Percentiles rank a stretch among this genome's conserved stretches.
These are phyloP conservation scores for Pandion haliaetus DNA, from an alignment of 2,113 vertebrate species.

Conservation along the genomic window DNA sequence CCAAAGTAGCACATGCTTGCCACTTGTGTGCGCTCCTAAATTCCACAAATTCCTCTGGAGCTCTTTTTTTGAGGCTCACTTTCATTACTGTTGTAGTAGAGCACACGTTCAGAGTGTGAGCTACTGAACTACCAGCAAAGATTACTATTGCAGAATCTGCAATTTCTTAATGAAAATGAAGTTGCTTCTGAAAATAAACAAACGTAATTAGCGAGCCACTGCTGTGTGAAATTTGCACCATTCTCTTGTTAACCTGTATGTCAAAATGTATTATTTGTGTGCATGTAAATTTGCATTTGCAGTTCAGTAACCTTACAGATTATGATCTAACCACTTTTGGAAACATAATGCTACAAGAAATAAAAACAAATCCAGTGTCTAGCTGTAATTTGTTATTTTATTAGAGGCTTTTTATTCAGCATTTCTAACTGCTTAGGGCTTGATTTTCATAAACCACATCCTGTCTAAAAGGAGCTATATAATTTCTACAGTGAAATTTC, in stretches of 20 bases:
- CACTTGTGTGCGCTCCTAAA: neutral
- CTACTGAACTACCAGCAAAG: conserved; percentile 26
- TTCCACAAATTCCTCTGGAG: neutral
- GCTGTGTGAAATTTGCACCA: conserved; percentile 55
- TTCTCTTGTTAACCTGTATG: conserved; percentile 66
- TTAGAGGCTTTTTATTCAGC: neutral
- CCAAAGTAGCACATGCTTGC: neutral
- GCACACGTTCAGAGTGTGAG: neutral
- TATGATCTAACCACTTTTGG: conserved; percentile 34
- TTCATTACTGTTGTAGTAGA: neutral
- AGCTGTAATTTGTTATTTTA: conserved; percentile 26
- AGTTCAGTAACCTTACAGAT: conserved; percentile 44
- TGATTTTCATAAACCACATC: conserved; percentile 3
- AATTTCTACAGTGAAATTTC: neutral
- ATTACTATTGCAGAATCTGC: conserved; percentile 53
- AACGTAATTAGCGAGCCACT: conserved; percentile 51
- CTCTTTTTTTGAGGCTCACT: neutral
- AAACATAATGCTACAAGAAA: conserved; percentile 27
- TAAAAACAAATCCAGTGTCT: conserved; percentile 30
- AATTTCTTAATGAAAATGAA: conserved; percentile 70
- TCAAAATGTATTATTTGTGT: conserved; percentile 57
- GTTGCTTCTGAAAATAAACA: conserved; percentile 59
- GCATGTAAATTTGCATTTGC: conserved; percentile 33
- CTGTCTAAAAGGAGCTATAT: neutral
- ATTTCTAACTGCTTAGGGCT: neutral